phyloP scores from a whole-genome alignment of 2,888 invertebrate species.

The Caprella mutica region DNA sequence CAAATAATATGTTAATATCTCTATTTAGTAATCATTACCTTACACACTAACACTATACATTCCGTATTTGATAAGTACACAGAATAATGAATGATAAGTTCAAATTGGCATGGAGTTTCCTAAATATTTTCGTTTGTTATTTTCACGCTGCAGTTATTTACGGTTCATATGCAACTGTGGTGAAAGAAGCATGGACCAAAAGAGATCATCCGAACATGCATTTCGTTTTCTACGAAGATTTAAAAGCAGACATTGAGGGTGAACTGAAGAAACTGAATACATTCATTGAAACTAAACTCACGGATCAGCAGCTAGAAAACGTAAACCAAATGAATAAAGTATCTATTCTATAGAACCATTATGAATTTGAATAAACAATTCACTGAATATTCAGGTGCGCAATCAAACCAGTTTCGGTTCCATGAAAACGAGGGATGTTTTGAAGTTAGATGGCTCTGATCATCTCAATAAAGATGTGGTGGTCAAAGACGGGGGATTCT shows the following conservation, averaged over 20 bases:
- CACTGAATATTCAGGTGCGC: conserved; percentile 2
- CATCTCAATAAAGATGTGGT: neutral
- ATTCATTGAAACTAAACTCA: conserved; percentile 2
- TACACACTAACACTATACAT: too few species aligned
- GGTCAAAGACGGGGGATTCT: conserved; percentile 3
- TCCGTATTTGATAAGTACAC: too few species aligned
- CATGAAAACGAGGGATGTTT: neutral
- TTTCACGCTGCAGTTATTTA: neutral
- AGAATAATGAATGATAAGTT: too few species aligned
- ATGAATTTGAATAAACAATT: too few species aligned
- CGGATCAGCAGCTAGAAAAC: neutral
- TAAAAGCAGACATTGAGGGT: conserved; percentile 7
- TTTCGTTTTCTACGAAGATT: neutral
- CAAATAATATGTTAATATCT: too few species aligned
- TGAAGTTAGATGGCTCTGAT: neutral
- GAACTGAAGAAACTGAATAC: neutral
- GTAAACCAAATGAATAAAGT: too few species aligned
- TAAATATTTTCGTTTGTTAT: too few species aligned
- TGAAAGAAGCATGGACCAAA: neutral
- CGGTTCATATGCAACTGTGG: conserved; percentile 1
- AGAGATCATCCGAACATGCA: conserved; percentile 7
- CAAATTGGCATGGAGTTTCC: too few species aligned
- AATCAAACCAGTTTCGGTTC: neutral
- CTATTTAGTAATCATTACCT: too few species aligned
- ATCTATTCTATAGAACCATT: too few species aligned